Evolutionary conservation across 2,113 vertebrate genomes (phyloP).

Genomic region (Melospiza melodia): DNA sequence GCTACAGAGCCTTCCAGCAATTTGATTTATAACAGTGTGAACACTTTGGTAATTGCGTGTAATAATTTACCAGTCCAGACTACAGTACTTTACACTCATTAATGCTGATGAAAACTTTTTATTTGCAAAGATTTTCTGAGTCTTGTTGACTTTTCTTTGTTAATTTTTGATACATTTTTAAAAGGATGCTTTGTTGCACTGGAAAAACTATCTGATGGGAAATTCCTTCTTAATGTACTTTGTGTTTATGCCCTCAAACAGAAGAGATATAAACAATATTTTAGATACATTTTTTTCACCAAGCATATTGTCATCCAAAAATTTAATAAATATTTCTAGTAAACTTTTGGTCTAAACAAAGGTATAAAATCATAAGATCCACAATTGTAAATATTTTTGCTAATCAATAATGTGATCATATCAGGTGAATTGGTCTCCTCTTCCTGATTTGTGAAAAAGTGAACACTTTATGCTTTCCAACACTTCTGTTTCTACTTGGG

Average conservation of each 20-base stretch:
- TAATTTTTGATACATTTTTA: not conserved
- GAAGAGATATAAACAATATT: not conserved
- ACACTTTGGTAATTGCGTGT: not conserved
- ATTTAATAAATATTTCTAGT: not conserved
- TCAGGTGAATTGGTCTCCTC: not conserved
- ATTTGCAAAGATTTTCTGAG: not conserved
- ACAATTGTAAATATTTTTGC: not conserved
- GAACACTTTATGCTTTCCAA: not conserved
- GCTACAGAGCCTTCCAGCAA: not conserved
- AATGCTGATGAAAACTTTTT: not conserved
- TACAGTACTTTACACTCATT: not conserved
- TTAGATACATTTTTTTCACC: not conserved
- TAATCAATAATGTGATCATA: rapidly evolving
- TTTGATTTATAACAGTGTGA: not conserved
- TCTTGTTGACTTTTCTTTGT: not conserved
- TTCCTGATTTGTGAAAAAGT: not conserved
- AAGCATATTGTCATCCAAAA: not conserved
- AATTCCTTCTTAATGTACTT: not conserved
- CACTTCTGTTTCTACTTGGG: not conserved
- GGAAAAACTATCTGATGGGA: not conserved
- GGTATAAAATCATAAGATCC: not conserved
- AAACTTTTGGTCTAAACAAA: not conserved
- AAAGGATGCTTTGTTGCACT: not conserved
- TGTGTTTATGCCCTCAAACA: not conserved
- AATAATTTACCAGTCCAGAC: not conserved